These are phyloP conservation scores for Sinhomidia bicolor DNA, from an alignment of 2,888 invertebrate genomes.

Conservation along the genomic window DNA sequence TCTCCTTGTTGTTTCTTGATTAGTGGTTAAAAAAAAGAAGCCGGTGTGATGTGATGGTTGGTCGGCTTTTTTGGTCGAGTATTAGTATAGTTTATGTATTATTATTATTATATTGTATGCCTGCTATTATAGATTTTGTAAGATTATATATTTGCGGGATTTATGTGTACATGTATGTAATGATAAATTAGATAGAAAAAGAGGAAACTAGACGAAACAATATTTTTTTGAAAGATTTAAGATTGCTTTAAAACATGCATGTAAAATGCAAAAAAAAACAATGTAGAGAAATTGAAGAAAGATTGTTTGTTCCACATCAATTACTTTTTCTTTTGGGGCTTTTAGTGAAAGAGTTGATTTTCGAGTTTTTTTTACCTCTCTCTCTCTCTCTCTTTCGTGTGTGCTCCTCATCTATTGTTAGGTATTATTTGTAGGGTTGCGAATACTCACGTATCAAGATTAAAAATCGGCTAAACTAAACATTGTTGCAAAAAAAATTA, in stretches of 20 bases:
- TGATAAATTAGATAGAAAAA: slow-evolving; percentile 16
- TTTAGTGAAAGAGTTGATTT: slow-evolving; percentile 67
- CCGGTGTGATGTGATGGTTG: background rate
- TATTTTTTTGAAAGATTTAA: slow-evolving; percentile 50
- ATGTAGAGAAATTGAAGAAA: slow-evolving; percentile 11
- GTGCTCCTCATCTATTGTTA: slow-evolving; percentile 13
- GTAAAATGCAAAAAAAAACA: background rate
- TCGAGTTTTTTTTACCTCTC: slow-evolving; percentile 68
- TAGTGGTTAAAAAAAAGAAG: slow-evolving; percentile 39
- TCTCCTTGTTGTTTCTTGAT: slow-evolving; percentile 23
- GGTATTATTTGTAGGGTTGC: background rate
- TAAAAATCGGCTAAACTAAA: background rate
- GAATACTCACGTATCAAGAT: background rate
- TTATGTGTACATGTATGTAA: slow-evolving; percentile 18
- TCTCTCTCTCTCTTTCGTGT: slow-evolving; percentile 11
- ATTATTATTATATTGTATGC: background rate
- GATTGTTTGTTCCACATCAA: slow-evolving; percentile 66
- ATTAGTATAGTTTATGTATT: background rate
- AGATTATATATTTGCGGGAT: slow-evolving; percentile 21
- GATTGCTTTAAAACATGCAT: slow-evolving; percentile 18
- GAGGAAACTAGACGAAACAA: slow-evolving; percentile 24
- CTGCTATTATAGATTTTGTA: slow-evolving; percentile 27
- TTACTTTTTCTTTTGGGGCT: slow-evolving; percentile 68
- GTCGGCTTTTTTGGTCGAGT: background rate
- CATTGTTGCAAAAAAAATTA: slow-evolving; percentile 64